These are phyloP conservation scores for Yponomeuta plumbellus DNA, from an alignment of 2,888 invertebrate genomes.

Conservation along the genomic window DNA sequence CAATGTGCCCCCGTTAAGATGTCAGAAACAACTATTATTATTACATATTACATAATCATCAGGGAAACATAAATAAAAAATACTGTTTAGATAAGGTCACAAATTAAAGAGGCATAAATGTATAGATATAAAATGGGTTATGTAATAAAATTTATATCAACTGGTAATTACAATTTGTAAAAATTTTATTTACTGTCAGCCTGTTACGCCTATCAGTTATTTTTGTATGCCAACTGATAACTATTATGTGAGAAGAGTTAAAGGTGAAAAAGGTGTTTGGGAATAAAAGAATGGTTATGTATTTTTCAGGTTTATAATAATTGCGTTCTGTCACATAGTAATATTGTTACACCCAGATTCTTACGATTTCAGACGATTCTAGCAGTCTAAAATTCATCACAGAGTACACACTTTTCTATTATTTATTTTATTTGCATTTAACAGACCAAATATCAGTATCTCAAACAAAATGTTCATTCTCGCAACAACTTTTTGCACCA, in stretches of 20 bases:
- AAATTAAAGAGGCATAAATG: too few relatives aligned
- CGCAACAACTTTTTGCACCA: slow-evolving; percentile 1
- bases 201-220: too few relatives aligned
- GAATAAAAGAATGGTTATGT: slow-evolving; percentile 35
- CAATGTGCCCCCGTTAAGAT: slow-evolving; percentile 87
- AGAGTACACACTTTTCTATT: slow-evolving; percentile 21
- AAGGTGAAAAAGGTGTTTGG: background rate
- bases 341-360: slow-evolving; percentile 63
- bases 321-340: slow-evolving; percentile 67
- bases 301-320: slow-evolving; percentile 55
- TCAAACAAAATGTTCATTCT: background rate
- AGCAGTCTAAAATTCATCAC: slow-evolving; percentile 44
- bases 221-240: too few relatives aligned
- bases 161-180: too few relatives aligned
- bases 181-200: too few relatives aligned
- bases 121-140: too few relatives aligned
- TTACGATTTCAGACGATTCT: slow-evolving; percentile 52
- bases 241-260: too few relatives aligned
- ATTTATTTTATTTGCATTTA: slow-evolving; percentile 16
- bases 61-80: background rate
- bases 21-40: too few relatives aligned
- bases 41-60: background rate
- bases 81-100: too few relatives aligned
- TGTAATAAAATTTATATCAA: too few relatives aligned
- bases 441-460: slow-evolving; percentile 15